Evolutionary conservation across 2,113 vertebrate species (phyloP), one percentile per base, ranked within the genome.

Genomic region (Monopterus albus): DNA sequence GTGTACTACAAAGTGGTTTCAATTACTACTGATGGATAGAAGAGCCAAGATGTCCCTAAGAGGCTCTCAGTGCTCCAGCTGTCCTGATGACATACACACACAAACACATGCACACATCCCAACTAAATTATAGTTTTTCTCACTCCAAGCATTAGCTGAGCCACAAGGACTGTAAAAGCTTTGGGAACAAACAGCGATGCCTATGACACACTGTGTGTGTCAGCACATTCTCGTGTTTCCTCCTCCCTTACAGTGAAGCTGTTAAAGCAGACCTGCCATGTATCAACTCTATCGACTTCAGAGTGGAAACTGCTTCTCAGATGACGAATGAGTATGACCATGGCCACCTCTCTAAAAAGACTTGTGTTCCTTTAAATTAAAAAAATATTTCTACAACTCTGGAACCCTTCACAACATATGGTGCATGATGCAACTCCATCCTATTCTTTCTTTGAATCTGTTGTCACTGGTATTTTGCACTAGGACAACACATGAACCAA

Each of bases 171-270:
- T 10, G 7, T 46, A 49, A 50, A 69, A 61, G 70, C 69, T 85
- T 73, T 72, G 85, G 75, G 82, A 80, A 81, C 81, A 81, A 82
- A 78, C 80, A 75, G 57, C 10, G 0, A 39, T 15, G 56, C 1
- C 10, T 20, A 56, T 81, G 78, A 84, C 70, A 74, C 72, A 57
- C 49, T 36, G 59, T 9, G 31, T 79, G 69, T 68, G 73, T 88
- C 83, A 87, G 72, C 36, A 1, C 66, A 63, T 81, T 78, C 82
- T 90, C 70, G 23, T 6, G 79, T 83, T 85, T 63, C 84, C 66
- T 36, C 43, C 74, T 66, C 83, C 72, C 42, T 83, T 26, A 42
- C 68, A 60, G 55, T 17, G 56, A 62, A 14, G 57, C 60, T 33
- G 33, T 45, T 33, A 69, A 75, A 38, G 50, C 42, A 59, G 49